phyloP scores from a whole-genome alignment of 2,113 vertebrate species.

The Myanophis thanlyinensis region DNA sequence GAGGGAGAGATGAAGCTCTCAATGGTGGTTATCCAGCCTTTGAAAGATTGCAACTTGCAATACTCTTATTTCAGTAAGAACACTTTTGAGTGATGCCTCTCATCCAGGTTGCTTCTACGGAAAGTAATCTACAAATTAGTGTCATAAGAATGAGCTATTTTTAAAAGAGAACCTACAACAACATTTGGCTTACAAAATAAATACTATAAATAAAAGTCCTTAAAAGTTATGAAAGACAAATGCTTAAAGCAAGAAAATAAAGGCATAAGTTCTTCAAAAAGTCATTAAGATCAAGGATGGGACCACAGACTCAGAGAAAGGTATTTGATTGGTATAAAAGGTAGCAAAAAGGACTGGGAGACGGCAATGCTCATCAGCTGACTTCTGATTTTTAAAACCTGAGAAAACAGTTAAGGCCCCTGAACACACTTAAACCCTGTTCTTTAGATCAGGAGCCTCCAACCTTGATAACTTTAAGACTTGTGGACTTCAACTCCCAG shows the following conservation, averaged over 20 bases:
- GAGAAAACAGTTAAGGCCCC: constrained; percentile 10
- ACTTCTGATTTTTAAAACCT: constrained; percentile 27
- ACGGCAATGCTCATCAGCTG: constrained; percentile 29
- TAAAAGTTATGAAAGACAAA: constrained; percentile 72
- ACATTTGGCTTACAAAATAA: constrained; percentile 82
- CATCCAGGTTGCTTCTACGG: constrained; percentile 60
- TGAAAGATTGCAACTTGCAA: constrained; percentile 17
- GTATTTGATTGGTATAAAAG: constrained; percentile 79
- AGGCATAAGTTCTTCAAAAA: constrained; percentile 62
- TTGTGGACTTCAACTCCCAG: no score
- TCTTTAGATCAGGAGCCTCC: no score
- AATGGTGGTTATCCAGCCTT: constrained; percentile 36
- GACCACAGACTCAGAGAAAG: constrained; percentile 75
- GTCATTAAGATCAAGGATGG: constrained; percentile 62
- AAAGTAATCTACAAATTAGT: constrained; percentile 73
- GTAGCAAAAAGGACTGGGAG: constrained; percentile 69
- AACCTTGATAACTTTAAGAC: no score
- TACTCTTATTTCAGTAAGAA: constrained; percentile 17
- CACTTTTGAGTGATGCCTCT: constrained; percentile 37
- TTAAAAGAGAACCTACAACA: constrained; percentile 56
- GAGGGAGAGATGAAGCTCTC: constrained; percentile 31
- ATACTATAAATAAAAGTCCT: constrained; percentile 72
- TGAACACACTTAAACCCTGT: background rate
- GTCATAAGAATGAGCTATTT: constrained; percentile 59
- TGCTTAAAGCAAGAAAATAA: constrained; percentile 73